Evolutionary conservation across 1,140 invertebrate species (phyloP).

Genomic region (Polypedilum pembai): DNA sequence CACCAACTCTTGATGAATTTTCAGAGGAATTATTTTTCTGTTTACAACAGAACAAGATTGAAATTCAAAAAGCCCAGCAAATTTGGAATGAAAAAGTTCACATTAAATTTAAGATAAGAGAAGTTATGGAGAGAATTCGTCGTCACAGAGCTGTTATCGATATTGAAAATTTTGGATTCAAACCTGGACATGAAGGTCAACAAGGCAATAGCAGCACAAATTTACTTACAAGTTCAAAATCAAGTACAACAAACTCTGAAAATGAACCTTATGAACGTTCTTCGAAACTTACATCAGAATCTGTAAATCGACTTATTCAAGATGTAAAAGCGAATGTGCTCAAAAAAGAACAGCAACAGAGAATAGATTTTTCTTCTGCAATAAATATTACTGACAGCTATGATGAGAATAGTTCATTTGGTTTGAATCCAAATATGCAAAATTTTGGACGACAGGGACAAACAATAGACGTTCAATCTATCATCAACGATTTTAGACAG

Average conservation of each 20-base stretch:
- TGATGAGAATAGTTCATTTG: background rate
- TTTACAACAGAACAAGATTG: constrained; percentile 2
- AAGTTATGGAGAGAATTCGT: background rate
- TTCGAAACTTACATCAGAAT: background rate
- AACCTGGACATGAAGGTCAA: background rate
- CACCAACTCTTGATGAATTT: constrained; percentile 1
- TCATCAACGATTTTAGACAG: constrained; percentile 73
- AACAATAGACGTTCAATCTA: constrained; percentile 69
- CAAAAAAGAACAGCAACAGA: background rate
- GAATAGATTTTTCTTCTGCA: background rate
- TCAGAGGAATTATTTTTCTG: background rate
- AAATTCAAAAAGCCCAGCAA: background rate
- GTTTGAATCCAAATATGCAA: background rate
- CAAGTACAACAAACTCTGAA: constrained; percentile 19
- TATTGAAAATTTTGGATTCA: background rate
- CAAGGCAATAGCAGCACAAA: background rate
- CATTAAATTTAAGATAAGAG: background rate
- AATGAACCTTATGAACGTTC: background rate
- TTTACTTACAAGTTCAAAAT: background rate
- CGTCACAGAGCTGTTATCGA: background rate
- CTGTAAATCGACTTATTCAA: background rate
- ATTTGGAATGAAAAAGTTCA: constrained; percentile 26
- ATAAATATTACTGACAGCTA: background rate
- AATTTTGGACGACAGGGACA: constrained; percentile 57
- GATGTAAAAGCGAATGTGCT: background rate